Percentiles rank a stretch among this genome's conserved stretches.
Evolutionary conservation across 1,140 invertebrate genomes (phyloP).

Genomic region (Pseudomyrmex flavicornis): DNA sequence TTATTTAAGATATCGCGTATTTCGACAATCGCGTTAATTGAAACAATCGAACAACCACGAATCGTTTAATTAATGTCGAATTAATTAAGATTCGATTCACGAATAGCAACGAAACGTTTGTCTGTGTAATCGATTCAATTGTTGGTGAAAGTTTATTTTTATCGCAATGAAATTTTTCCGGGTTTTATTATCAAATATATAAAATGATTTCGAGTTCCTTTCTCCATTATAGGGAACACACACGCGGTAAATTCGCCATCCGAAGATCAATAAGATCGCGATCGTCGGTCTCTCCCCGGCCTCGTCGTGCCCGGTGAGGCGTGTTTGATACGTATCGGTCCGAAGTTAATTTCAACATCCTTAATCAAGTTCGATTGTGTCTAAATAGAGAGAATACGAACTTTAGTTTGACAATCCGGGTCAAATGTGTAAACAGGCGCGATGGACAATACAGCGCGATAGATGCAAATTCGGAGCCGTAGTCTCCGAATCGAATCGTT

Average conservation of each 20-base stretch:
- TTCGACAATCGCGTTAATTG: no score
- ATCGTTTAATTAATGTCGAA: no score
- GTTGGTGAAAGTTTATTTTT: background rate
- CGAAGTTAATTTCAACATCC: conserved; percentile 71
- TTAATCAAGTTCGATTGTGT: conserved; percentile 73
- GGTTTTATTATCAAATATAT: background rate
- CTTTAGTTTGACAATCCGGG: conserved; percentile 69
- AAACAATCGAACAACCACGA: no score
- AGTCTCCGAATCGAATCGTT: conserved; percentile 76
- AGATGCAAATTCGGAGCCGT: conserved; percentile 70
- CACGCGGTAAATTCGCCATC: conserved; percentile 9
- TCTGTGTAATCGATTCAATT: background rate
- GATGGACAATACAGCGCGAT: conserved; percentile 69
- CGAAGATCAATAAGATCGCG: conserved; percentile 50
- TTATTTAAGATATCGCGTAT: background rate
- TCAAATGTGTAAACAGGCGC: conserved; percentile 73
- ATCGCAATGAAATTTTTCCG: background rate
- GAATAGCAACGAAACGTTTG: no score
- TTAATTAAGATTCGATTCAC: background rate
- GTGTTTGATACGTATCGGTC: conserved; percentile 43
- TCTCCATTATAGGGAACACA: background rate
- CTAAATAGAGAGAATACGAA: conserved; percentile 64
- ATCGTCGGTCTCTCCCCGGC: conserved; percentile 5
- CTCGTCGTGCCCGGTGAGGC: conserved; percentile 34
- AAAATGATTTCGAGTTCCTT: no score